A percentile compares a stretch with the other conserved stretches of the same genome.
These are phyloP conservation scores for Eupithecia tripunctaria DNA, from an alignment of 2,888 invertebrate species.

Conservation along the genomic window DNA sequence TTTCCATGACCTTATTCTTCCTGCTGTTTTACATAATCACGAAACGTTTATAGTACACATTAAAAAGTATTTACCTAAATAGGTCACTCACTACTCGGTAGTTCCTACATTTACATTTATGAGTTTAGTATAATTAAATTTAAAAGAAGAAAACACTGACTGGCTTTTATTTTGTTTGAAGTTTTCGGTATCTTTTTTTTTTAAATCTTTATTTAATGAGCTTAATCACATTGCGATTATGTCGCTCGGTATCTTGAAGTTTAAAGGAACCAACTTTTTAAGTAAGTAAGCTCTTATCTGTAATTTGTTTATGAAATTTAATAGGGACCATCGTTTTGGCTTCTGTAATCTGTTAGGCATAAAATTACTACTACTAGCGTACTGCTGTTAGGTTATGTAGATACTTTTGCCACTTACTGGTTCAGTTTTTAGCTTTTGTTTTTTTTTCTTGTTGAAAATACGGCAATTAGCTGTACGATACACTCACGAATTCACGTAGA, in stretches of 20 bases:
- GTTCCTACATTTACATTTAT: no score
- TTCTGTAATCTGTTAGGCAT: no score
- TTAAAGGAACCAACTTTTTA: not conserved
- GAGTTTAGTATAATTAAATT: constrained; percentile 9
- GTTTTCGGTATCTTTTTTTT: not conserved
- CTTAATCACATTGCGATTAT: no score
- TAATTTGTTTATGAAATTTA: not conserved
- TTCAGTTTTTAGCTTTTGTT: no score
- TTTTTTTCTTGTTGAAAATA: no score
- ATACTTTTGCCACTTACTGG: no score
- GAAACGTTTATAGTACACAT: constrained; percentile 22
- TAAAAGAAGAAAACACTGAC: constrained; percentile 12
- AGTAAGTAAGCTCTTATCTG: not conserved
- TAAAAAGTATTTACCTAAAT: constrained; percentile 17
- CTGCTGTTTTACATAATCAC: constrained; percentile 18
- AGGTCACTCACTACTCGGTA: not conserved
- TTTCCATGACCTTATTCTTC: not conserved
- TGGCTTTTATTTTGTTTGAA: not conserved
- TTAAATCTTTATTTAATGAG: no score
- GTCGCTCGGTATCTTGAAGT: no score
- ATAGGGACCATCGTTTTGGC: not conserved
- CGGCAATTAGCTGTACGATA: no score
- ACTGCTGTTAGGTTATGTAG: no score
- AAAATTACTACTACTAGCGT: no score
- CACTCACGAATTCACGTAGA: no score